Conservation (phyloP, 2,113 vertebrate species). For the Cyrtonyx montezumae region DNA sequence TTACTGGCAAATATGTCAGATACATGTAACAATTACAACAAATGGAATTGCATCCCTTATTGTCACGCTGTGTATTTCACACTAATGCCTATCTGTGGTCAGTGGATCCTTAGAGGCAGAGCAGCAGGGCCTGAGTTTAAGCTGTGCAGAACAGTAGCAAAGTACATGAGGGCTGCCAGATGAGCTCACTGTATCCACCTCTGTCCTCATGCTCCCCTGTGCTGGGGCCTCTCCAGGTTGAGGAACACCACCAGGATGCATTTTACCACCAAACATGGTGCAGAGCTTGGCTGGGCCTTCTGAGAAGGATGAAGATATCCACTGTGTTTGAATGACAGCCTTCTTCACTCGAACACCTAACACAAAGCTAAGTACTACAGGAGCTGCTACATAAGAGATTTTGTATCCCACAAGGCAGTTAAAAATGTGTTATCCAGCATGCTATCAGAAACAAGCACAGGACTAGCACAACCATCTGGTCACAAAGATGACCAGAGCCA, state of each 20-base stretch:
- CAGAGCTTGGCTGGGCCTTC: background rate
- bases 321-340: background rate
- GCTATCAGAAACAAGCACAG: background rate
- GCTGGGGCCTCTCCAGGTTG: background rate
- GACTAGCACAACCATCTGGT: background rate
- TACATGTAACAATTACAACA: background rate
- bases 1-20: background rate
- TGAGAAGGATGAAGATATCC: background rate
- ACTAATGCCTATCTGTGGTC: background rate
- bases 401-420: background rate
- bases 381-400: background rate
- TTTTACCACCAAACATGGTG: background rate
- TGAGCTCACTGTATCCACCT: background rate
- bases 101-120: background rate
- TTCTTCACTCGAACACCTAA: background rate
- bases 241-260: rapidly evolving
- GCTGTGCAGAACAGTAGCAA: background rate
- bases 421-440: background rate
- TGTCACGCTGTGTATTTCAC: rapidly evolving
- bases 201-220: rapidly evolving
- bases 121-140: background rate
- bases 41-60: background rate
- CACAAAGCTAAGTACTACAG: background rate
- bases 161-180: background rate
- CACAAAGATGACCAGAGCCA: background rate